Conservation (phyloP, 64 coral and sea anemone genomes). For the Stichodactyla mertensii region DNA sequence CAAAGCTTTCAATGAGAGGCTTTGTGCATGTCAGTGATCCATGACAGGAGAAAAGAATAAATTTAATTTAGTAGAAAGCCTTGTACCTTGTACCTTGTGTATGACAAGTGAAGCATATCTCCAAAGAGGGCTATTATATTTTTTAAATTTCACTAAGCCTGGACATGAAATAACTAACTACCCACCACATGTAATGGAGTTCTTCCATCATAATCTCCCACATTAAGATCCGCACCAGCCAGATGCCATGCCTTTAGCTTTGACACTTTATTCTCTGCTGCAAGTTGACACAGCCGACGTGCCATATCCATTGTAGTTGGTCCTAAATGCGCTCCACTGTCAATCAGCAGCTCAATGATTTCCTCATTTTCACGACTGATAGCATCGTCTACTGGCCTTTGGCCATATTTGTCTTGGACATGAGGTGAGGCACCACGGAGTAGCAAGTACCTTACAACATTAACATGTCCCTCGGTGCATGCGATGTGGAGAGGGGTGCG, state of each 20-base stretch:
- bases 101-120: too few species aligned
- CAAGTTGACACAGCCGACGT: slow-evolving; percentile 45
- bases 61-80: too few species aligned
- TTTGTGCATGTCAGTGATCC: too few species aligned
- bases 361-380: slow-evolving; percentile 32
- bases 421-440: slow-evolving; percentile 67
- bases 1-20: too few species aligned
- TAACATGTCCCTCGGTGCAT: slow-evolving; percentile 67
- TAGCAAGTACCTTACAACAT: slow-evolving; percentile 65
- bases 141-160: too few species aligned
- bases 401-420: slow-evolving; percentile 66
- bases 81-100: too few species aligned
- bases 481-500: slow-evolving; percentile 82
- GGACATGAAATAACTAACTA: background rate
- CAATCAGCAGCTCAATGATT: slow-evolving; percentile 43
- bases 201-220: slow-evolving; percentile 77
- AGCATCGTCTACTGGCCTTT: slow-evolving; percentile 78
- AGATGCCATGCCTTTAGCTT: slow-evolving; percentile 62
- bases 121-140: too few species aligned
- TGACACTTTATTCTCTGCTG: slow-evolving; percentile 62
- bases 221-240: slow-evolving; percentile 68
- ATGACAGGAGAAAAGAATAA: too few species aligned
- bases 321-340: slow-evolving; percentile 77
- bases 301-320: slow-evolving; percentile 63
- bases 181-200: slow-evolving; percentile 78